Conservation (phyloP, 2,888 invertebrate species). For the Chaitophorus viminalis region DNA sequence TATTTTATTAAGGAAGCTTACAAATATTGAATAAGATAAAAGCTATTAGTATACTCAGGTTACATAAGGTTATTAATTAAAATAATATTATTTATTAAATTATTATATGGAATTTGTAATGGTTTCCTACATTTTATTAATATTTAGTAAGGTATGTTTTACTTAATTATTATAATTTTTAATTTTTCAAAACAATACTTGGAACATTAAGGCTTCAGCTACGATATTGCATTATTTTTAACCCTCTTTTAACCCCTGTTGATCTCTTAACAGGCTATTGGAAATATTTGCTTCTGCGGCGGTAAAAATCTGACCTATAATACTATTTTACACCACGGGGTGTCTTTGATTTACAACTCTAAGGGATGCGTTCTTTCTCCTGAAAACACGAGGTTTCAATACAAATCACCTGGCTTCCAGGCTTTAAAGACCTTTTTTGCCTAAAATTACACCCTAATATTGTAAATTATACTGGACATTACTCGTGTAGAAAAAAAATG, state of each 20-base stretch:
- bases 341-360: constrained; percentile 52
- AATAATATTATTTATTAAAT: not conserved
- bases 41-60: too few relatives aligned
- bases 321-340: constrained; percentile 58
- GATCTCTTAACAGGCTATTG: constrained; percentile 32
- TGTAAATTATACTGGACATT: constrained; percentile 57
- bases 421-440: constrained; percentile 46
- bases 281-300: constrained; percentile 48
- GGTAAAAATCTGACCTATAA: constrained; percentile 56
- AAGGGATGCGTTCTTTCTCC: constrained; percentile 32
- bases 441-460: constrained; percentile 59
- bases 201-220: not conserved
- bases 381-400: constrained; percentile 42
- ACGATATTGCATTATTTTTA: not conserved
- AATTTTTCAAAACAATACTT: not conserved
- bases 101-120: too few relatives aligned
- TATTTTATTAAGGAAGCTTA: too few relatives aligned
- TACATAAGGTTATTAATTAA: not conserved
- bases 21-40: not conserved
- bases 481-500: constrained; percentile 16
- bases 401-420: constrained; percentile 57
- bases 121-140: constrained; percentile 64
- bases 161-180: constrained; percentile 5
- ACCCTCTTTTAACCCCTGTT: constrained; percentile 26
- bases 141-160: not conserved